Conservation (phyloP, 2,888 invertebrate genomes). For the Aproaerema taeniolella region DNA sequence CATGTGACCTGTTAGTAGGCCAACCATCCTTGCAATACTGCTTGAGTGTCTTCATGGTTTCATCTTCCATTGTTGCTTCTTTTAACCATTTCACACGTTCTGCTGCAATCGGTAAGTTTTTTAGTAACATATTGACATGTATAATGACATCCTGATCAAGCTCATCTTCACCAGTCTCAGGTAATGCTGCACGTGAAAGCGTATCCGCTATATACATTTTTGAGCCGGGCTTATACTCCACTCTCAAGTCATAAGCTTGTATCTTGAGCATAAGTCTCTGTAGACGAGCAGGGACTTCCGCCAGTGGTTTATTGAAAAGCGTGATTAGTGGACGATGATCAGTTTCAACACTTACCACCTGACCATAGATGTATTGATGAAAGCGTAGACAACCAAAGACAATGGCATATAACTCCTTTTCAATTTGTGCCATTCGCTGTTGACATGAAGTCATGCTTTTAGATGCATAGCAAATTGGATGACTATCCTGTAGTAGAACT, state of each 20-base stretch:
- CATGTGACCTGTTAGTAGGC: not conserved
- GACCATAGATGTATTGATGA: constrained; percentile 11
- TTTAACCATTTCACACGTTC: not conserved
- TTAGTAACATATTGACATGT: not conserved
- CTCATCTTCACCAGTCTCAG: not conserved
- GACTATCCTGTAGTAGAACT: constrained; percentile 1
- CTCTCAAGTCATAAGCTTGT: constrained; percentile 8
- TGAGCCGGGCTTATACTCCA: constrained; percentile 2
- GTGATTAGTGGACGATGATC: constrained; percentile 8
- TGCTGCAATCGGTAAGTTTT: not conserved
- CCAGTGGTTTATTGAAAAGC: constrained; percentile 8
- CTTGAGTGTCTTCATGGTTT: not conserved
- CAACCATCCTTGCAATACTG: not conserved
- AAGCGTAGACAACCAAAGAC: constrained; percentile 8
- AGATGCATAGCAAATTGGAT: constrained; percentile 9
- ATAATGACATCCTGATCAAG: not conserved
- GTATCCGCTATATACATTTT: constrained; percentile 7
- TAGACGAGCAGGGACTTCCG: constrained; percentile 1
- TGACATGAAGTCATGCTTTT: constrained; percentile 2
- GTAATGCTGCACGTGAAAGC: not conserved
- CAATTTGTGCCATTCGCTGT: constrained; percentile 8
- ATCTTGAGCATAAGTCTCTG: constrained; percentile 10
- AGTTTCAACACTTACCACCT: constrained; percentile 3
- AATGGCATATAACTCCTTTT: constrained; percentile 10
- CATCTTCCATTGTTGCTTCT: not conserved